These are phyloP conservation scores for Alviniconcha strummeri DNA, from an alignment of 2,888 invertebrate genomes.

Conservation along the genomic window DNA sequence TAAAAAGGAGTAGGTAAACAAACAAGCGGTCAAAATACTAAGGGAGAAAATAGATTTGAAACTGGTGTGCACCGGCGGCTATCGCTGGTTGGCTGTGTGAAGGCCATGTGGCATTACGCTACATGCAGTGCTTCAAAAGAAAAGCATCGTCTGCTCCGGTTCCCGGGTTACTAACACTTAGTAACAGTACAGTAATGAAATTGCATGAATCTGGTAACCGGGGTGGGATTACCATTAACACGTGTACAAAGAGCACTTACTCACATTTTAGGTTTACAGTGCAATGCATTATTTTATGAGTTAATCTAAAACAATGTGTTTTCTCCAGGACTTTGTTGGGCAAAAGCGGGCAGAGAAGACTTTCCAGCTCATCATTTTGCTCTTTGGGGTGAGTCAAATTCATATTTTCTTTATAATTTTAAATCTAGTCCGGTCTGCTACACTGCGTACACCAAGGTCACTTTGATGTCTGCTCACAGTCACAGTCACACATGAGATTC, in stretches of 20 bases:
- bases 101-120: too few species aligned
- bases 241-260: too few species aligned
- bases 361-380: conserved; percentile 90
- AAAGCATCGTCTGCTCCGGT: too few species aligned
- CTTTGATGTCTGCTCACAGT: not conserved
- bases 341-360: conserved; percentile 85
- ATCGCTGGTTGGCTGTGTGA: too few species aligned
- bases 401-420: not conserved
- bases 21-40: too few species aligned
- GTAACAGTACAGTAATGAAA: not conserved
- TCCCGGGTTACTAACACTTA: not conserved
- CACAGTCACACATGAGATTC: not conserved
- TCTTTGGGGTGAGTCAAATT: conserved; percentile 83
- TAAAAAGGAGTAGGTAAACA: too few species aligned
- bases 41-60: too few species aligned
- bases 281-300: not conserved
- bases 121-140: too few species aligned
- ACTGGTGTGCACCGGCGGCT: too few species aligned
- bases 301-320: not conserved
- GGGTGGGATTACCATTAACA: too few species aligned
- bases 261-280: not conserved
- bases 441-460: not conserved
- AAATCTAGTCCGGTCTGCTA: not conserved
- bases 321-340: conserved; percentile 63
- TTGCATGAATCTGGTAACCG: not conserved